Percentiles rank a stretch among this genome's conserved stretches.
Conservation (phyloP, 2,113 vertebrate genomes). For the Narcine bancroftii region DNA sequence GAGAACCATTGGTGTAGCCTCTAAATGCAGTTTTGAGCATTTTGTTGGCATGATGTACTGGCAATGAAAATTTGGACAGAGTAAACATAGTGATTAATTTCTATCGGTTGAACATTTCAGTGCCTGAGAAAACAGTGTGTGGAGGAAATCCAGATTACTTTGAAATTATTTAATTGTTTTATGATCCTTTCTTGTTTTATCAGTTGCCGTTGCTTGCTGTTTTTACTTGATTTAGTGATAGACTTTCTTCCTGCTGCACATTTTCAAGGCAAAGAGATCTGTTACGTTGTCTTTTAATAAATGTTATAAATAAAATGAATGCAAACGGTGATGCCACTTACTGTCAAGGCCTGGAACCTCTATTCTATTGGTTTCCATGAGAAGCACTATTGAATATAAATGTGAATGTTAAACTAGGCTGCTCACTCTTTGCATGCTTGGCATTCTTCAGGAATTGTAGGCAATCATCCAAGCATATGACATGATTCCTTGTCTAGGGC, state of each 20-base stretch:
- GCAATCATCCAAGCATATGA: too few species aligned
- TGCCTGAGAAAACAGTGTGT: neutral
- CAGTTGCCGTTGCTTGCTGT: neutral
- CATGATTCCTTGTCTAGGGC: too few species aligned
- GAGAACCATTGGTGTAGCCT: too few species aligned
- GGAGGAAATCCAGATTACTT: neutral
- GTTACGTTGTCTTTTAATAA: neutral
- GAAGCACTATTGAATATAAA: too few species aligned
- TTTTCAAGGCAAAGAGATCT: neutral
- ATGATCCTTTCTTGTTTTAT: neutral
- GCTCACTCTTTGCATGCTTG: too few species aligned
- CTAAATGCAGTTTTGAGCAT: too few species aligned
- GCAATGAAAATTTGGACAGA: too few species aligned
- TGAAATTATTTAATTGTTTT: neutral
- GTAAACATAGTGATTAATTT: too few species aligned
- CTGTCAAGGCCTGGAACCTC: neutral
- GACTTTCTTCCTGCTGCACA: neutral
- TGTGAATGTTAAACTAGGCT: too few species aligned
- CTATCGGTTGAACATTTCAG: neutral
- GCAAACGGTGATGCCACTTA: neutral
- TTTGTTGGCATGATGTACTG: too few species aligned
- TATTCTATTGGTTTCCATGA: too few species aligned
- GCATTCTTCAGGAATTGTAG: too few species aligned
- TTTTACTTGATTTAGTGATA: neutral
- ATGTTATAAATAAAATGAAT: slow-evolving; percentile 16